Evolutionary conservation across 2,113 vertebrate genomes (phyloP), one percentile per base, ranked within the genome.

Genomic region (Scytalopus superciliaris): DNA sequence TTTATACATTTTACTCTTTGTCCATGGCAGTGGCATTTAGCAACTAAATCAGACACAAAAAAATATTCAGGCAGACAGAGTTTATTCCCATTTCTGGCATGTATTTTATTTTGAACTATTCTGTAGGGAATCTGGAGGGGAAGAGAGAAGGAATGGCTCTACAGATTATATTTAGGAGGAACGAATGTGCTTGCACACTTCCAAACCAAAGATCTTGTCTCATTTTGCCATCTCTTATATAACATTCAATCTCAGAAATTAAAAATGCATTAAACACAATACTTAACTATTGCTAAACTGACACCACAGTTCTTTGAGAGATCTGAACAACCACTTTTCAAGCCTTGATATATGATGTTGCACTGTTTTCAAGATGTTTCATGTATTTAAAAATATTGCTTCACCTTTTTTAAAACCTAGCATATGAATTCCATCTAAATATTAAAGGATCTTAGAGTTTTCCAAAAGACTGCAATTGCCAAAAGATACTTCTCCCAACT

Each of bases 401-500:
- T 87, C 69, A 90, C 9, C 19, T 53, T 93, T 88, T 85, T 79
- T 45, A 94, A 89, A 94, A 62, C 31, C 22, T 93, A 63, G 12
- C 23, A 25, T 72, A 72, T 64, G 30, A 84, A 78, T 92, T 90
- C 84, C 19, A 60, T 92, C 22, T 80, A 88, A 63, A 17, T 74
- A 81, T 56, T 91, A 60, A 81, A 94, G 74, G 59, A 78, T 60
- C 17, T 70, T 64, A 77, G 33, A 76, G 31, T 76, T 88, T 92
- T 86, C 79, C 56, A 49, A 67, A 93, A 73, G 50, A 50, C 19
- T 70, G 35, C 15, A 12, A 52, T 8, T 93, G 72, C 82, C 95
- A 93, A 93, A 77, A 86, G 92, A 90, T 64, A 96, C 68, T 96
- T 92, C 57, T 94, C 37, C 23, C 3, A 12, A 19, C 19, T 67